A percentile compares a stretch with the other conserved stretches of the same genome.
phyloP scores from a whole-genome alignment of 2,113 vertebrate genomes.

The Sphaerodactylus townsendi region DNA sequence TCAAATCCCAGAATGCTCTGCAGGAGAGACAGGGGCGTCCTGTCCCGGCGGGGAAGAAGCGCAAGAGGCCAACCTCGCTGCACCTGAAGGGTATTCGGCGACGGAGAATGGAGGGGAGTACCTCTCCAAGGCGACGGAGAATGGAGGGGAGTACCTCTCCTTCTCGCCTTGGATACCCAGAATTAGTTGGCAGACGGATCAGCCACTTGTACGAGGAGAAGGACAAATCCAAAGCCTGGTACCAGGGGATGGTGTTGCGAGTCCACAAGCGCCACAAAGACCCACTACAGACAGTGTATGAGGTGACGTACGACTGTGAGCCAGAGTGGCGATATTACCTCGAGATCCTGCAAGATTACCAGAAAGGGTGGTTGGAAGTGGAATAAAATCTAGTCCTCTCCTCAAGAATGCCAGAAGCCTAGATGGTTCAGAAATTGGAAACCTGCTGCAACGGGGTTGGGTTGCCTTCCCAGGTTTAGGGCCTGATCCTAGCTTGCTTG shows the following conservation, averaged over 20 bases:
- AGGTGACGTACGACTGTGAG: constrained; percentile 83
- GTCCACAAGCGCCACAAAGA: constrained; percentile 71
- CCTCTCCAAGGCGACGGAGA: not conserved
- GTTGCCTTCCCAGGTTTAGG: not conserved
- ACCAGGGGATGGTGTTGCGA: constrained; percentile 74
- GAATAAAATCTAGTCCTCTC: constrained; percentile 47
- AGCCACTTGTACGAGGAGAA: constrained; percentile 83
- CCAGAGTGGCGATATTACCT: constrained; percentile 82
- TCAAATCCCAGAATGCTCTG: constrained; percentile 73
- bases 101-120: not conserved
- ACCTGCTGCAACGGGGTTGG: too few species aligned
- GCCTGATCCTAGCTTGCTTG: not conserved
- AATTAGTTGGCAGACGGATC: constrained; percentile 81
- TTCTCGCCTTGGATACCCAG: constrained; percentile 65
- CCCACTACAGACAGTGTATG: constrained; percentile 76
- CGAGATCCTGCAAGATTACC: constrained; percentile 78
- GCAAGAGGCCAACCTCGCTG: not conserved
- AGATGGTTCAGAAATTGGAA: not conserved
- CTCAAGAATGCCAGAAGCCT: not conserved
- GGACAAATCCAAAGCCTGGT: constrained; percentile 81
- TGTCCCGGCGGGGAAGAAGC: not conserved
- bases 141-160: constrained; percentile 21
- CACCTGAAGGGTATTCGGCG: constrained; percentile 32
- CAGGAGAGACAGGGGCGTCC: not conserved
- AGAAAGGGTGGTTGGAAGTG: constrained; percentile 80